Evolutionary conservation across 2,797 vertebrate genomes (phyloP).

Genomic region (Pipistrellus nathusii): DNA sequence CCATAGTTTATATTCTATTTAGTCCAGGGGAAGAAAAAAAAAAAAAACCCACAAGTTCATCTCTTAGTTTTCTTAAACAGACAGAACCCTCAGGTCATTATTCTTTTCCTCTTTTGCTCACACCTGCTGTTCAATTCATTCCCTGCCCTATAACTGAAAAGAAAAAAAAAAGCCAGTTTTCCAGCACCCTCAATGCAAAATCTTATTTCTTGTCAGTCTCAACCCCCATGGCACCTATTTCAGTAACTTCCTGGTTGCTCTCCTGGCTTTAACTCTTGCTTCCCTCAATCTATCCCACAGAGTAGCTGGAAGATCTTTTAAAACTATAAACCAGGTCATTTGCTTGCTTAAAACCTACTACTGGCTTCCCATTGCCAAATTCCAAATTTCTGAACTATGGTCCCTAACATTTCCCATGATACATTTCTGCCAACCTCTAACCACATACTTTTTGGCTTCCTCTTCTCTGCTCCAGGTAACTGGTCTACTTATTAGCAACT

Average conservation of each 20-base stretch:
- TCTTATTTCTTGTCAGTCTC: background rate
- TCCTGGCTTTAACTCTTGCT: background rate
- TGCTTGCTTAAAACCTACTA: conserved; percentile 22
- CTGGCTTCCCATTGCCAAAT: background rate
- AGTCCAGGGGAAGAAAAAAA: background rate
- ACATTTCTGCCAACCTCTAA: background rate
- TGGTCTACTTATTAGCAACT: background rate
- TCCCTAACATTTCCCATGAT: background rate
- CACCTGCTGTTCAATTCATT: background rate
- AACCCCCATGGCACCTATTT: background rate
- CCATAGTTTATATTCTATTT: background rate
- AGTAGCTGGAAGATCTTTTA: background rate
- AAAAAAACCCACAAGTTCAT: background rate
- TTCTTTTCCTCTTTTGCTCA: background rate
- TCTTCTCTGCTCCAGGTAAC: background rate
- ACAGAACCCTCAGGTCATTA: background rate
- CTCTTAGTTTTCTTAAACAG: background rate
- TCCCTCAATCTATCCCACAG: background rate
- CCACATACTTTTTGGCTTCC: background rate
- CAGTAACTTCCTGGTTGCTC: background rate
- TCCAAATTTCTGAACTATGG: background rate
- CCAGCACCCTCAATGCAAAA: background rate
- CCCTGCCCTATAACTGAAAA: background rate
- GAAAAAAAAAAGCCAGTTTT: background rate
- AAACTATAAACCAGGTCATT: background rate